These are phyloP conservation scores for Pocillopora grandis DNA, from an alignment of 92 coral and sea anemone species.

Conservation along the genomic window DNA sequence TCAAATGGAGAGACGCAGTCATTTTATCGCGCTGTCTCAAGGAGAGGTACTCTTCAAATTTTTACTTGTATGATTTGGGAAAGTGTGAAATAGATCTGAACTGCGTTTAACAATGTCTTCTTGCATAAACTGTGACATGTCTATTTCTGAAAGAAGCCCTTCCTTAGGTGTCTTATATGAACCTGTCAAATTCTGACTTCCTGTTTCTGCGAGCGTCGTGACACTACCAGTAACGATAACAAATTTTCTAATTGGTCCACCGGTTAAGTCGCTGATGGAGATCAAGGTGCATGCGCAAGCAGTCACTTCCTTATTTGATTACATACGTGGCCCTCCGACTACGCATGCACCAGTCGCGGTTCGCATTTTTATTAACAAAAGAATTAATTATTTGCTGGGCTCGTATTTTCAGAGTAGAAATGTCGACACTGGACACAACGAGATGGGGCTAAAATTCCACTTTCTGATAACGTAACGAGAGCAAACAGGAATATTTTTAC, in stretches of 20 bases:
- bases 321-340: constrained; percentile 76
- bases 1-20: too few relatives aligned
- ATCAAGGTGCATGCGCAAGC: constrained; percentile 22
- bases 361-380: constrained; percentile 72
- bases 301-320: constrained; percentile 70
- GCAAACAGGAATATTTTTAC: constrained; percentile 1
- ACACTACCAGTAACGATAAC: constrained; percentile 34
- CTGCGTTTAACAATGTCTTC: background rate
- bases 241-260: constrained; percentile 18
- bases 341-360: constrained; percentile 71
- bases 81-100: background rate
- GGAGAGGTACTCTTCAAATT: background rate
- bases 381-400: constrained; percentile 65
- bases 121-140: background rate
- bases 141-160: background rate
- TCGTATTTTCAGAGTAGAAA: constrained; percentile 46
- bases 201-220: background rate
- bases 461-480: constrained; percentile 39
- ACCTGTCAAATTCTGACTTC: constrained; percentile 1
- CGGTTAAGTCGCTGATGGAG: constrained; percentile 15
- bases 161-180: background rate
- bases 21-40: background rate
- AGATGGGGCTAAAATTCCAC: constrained; percentile 53
- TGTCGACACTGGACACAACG: constrained; percentile 41
- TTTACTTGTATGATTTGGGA: background rate